phyloP scores from a whole-genome alignment of 2,888 invertebrate genomes.

The Prosopocoilus inquinatus region DNA sequence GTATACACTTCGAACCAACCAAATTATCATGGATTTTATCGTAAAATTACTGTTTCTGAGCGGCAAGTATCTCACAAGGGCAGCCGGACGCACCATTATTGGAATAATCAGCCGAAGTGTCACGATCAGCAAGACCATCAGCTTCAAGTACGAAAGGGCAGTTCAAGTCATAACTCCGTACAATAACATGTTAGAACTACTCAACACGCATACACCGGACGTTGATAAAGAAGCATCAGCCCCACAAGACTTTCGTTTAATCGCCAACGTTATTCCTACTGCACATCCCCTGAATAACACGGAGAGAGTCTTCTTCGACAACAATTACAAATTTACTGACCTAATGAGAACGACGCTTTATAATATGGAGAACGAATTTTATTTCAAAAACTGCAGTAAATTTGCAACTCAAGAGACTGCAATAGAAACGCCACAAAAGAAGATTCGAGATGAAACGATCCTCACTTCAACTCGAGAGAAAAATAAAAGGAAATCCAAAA shows the following conservation, averaged over 20 bases:
- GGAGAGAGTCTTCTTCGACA: too few relatives aligned
- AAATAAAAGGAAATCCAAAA: neutral
- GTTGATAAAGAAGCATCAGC: slow-evolving; percentile 9
- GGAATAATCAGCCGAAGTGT: slow-evolving; percentile 20
- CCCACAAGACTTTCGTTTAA: slow-evolving; percentile 9
- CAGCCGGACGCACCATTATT: slow-evolving; percentile 24
- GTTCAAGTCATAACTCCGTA: slow-evolving; percentile 20
- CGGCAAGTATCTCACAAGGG: slow-evolving; percentile 25
- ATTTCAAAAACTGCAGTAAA: neutral
- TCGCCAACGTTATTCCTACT: neutral
- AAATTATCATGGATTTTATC: slow-evolving; percentile 24
- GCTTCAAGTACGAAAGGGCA: slow-evolving; percentile 15
- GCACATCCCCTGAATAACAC: neutral
- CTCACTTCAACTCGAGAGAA: neutral
- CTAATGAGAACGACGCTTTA: too few relatives aligned
- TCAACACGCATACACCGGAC: slow-evolving; percentile 14
- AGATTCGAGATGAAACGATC: neutral
- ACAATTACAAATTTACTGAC: too few relatives aligned
- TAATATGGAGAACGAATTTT: too few relatives aligned
- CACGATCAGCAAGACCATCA: slow-evolving; percentile 15
- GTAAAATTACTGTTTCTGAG: slow-evolving; percentile 27
- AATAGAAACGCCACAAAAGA: neutral
- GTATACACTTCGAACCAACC: neutral
- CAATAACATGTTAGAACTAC: slow-evolving; percentile 24
- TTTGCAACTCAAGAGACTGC: neutral